These are phyloP conservation scores for crab-eating macaque (Macaca fascicularis) DNA, from an alignment of 2,113 vertebrate species.

Conservation along the genomic window T2T-MFA8v1.1 NC_088386.1:85124001-85124500, in stretches of 20 bases:
- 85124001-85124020: not conserved
- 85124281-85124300: not conserved
- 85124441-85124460: not conserved
- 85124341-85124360: not conserved
- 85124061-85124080: not conserved
- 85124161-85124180: not conserved
- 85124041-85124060: not conserved
- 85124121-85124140: not conserved
- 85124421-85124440: not conserved
- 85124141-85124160: not conserved
- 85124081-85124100: not conserved
- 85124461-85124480: not conserved
- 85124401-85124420: not conserved
- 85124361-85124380: not conserved
- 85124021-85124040: not conserved
- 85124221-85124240: not conserved
- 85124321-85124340: not conserved
- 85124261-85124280: not conserved
- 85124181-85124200: not conserved
- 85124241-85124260: not conserved
- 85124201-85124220: not conserved
- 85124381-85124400: not conserved
- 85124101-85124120: not conserved
- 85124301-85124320: not conserved
- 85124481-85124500: not conserved